Conservation (phyloP, 2,797 vertebrate species). For the Enteromius viviparus region DNA sequence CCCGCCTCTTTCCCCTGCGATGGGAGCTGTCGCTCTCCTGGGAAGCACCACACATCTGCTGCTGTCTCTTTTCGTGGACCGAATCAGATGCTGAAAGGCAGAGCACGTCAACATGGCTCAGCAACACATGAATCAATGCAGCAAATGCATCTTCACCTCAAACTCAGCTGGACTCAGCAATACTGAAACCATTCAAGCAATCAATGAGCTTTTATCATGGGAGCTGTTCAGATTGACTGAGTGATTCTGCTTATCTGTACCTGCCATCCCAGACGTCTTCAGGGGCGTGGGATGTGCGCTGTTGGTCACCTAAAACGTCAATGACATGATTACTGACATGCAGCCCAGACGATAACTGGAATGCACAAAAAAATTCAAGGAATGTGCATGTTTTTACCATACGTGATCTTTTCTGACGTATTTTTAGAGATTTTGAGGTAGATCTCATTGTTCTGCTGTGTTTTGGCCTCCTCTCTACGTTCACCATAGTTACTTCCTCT, state of each 20-base stretch:
- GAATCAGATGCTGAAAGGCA: constrained; percentile 42
- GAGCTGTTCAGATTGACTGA: constrained; percentile 23
- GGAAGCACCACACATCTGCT: constrained; percentile 63
- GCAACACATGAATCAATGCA: constrained; percentile 19
- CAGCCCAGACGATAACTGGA: not conserved
- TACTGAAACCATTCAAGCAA: constrained; percentile 26
- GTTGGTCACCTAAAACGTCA: constrained; percentile 72
- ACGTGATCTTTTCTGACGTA: not conserved
- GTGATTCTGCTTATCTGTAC: constrained; percentile 63
- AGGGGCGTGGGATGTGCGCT: constrained; percentile 70
- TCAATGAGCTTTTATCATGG: constrained; percentile 40
- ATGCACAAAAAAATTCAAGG: not conserved
- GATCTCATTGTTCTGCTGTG: constrained; percentile 51
- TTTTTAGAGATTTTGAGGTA: constrained; percentile 24
- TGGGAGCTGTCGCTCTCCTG: constrained; percentile 63
- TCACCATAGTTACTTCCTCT: constrained; percentile 63
- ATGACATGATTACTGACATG: constrained; percentile 17
- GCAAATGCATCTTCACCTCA: constrained; percentile 27
- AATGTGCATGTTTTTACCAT: constrained; percentile 13
- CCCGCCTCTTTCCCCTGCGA: constrained; percentile 72
- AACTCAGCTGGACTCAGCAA: constrained; percentile 35
- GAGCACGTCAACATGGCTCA: constrained; percentile 12
- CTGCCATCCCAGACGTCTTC: constrained; percentile 73
- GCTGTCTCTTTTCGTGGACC: constrained; percentile 75
- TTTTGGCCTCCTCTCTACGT: constrained; percentile 70